These are phyloP conservation scores for Myotis myotis DNA, from an alignment of 2,797 vertebrate genomes.

Conservation along the genomic window DNA sequence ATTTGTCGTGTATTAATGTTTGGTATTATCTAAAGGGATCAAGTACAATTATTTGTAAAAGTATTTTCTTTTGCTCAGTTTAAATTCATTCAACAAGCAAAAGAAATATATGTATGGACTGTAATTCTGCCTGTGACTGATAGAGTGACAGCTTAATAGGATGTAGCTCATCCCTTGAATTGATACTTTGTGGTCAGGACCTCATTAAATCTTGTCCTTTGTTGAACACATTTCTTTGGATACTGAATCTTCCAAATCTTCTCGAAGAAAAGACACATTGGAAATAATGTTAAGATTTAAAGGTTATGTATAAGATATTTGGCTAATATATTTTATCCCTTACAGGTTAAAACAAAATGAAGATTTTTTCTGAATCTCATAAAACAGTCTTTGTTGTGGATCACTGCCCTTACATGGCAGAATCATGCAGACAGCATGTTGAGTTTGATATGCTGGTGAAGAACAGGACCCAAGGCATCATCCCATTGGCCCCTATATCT, in stretches of 20 bases:
- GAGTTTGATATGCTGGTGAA: constrained; percentile 99
- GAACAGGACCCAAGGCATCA: constrained; percentile 95
- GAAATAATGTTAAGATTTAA: background rate
- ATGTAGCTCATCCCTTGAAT: background rate
- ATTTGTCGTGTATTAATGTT: background rate
- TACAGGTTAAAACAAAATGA: constrained; percentile 86
- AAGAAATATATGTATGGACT: background rate
- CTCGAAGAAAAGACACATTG: background rate
- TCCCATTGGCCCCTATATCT: constrained; percentile 96
- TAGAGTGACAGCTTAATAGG: background rate
- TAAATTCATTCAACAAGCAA: constrained; percentile 3
- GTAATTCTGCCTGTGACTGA: background rate
- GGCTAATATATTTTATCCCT: constrained; percentile 8
- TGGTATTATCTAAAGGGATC: background rate
- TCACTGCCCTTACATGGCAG: constrained; percentile 98
- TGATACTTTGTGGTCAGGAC: background rate
- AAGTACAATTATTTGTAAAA: background rate
- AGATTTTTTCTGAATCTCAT: constrained; percentile 95
- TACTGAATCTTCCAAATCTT: background rate
- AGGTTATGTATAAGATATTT: background rate
- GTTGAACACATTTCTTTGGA: background rate
- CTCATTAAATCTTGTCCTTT: background rate
- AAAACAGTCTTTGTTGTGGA: constrained; percentile 99
- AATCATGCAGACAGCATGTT: constrained; percentile 96
- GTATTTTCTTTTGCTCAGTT: background rate